A percentile compares a stretch with the other conserved stretches of the same genome.
Evolutionary conservation across 2,888 invertebrate species (phyloP).

Genomic region (Drosophila setosimentum): DNA sequence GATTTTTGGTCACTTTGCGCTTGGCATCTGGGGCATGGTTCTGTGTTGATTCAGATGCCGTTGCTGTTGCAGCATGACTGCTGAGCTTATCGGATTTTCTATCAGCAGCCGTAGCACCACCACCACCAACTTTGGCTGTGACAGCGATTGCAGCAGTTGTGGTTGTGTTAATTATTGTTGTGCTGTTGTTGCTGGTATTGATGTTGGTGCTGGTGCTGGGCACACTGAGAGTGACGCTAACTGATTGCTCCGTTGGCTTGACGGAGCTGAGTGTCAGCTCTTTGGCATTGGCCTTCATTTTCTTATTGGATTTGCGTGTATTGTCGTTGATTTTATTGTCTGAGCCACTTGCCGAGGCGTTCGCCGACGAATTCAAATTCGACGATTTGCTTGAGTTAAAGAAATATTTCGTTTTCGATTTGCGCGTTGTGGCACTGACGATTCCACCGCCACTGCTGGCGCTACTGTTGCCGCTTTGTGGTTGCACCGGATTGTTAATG

Average conservation of each 20-base stretch:
- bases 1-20: slow-evolving; percentile 82
- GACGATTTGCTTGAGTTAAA: slow-evolving; percentile 75
- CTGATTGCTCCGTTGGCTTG: slow-evolving; percentile 76
- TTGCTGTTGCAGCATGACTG: slow-evolving; percentile 18
- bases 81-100: slow-evolving; percentile 37
- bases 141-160: slow-evolving; percentile 31
- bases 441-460: slow-evolving; percentile 72
- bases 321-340: slow-evolving; percentile 78
- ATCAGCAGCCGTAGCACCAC: slow-evolving; percentile 3
- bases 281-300: slow-evolving; percentile 81
- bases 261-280: slow-evolving; percentile 81
- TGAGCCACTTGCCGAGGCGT: slow-evolving; percentile 79
- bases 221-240: slow-evolving; percentile 46
- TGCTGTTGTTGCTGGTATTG: slow-evolving; percentile 22
- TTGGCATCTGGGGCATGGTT: slow-evolving; percentile 70
- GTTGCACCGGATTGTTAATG: slow-evolving; percentile 41
- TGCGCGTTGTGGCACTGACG: slow-evolving; percentile 57
- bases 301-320: slow-evolving; percentile 70
- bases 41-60: slow-evolving; percentile 27
- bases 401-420: slow-evolving; percentile 75
- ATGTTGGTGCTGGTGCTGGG: slow-evolving; percentile 31
- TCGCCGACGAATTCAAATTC: slow-evolving; percentile 69
- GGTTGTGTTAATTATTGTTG: slow-evolving; percentile 32
- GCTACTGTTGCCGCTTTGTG: slow-evolving; percentile 73
- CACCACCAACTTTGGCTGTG: slow-evolving; percentile 16